phyloP scores from a whole-genome alignment of 2,113 vertebrate genomes.

The Bagarius yarrelli region DNA sequence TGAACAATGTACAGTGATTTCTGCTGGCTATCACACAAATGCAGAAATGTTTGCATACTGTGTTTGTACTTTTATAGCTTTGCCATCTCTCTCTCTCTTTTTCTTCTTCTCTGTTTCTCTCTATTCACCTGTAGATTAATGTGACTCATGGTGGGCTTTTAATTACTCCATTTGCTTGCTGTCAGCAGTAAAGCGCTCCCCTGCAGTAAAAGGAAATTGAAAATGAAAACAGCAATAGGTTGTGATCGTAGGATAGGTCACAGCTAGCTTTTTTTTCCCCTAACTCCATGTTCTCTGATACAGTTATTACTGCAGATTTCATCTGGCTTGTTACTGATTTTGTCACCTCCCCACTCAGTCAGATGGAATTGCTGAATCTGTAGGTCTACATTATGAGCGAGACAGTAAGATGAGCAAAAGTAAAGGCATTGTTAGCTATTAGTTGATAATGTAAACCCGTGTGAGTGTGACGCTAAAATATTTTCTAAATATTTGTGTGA shows the following conservation, averaged over 20 bases:
- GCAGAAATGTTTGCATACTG: not conserved
- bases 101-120: not conserved
- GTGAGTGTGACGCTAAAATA: not conserved
- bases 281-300: not conserved
- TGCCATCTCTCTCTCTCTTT: not conserved
- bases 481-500: not conserved
- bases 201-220: slow-evolving; percentile 43
- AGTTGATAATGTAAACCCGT: not conserved
- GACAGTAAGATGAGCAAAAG: not conserved
- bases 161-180: slow-evolving; percentile 47
- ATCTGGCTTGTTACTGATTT: slow-evolving; percentile 14
- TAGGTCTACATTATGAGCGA: not conserved
- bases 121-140: slow-evolving; percentile 37
- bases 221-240: slow-evolving; percentile 46
- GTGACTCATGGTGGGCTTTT: slow-evolving; percentile 41
- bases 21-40: slow-evolving; percentile 32
- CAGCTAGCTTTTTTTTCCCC: not conserved
- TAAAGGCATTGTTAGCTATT: not conserved
- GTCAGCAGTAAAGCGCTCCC: slow-evolving; percentile 23
- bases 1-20: no score
- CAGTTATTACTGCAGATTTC: slow-evolving; percentile 30
- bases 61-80: not conserved
- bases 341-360: not conserved
- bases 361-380: not conserved
- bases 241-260: slow-evolving; percentile 39